Percentiles rank a stretch among this genome's conserved stretches.
phyloP scores from a whole-genome alignment of 1,140 invertebrate species.

The Listronotus bonariensis region DNA sequence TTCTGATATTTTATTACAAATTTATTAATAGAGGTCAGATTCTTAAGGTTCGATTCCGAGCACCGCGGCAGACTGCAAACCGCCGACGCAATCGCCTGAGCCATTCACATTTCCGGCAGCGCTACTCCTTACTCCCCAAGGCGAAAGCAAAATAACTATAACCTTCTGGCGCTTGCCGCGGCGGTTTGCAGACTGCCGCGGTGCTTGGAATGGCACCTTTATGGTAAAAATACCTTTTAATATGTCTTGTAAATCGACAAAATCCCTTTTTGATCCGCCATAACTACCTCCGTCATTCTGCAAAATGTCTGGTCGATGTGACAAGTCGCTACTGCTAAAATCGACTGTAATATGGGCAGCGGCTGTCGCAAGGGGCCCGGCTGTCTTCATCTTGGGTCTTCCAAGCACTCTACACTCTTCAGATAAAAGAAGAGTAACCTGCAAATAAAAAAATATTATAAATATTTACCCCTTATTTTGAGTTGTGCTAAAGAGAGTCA shows the following conservation, averaged over 20 bases:
- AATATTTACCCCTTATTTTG: not conserved
- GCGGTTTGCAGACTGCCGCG: too few relatives aligned
- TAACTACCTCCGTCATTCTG: conserved; percentile 74
- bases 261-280: conserved; percentile 66
- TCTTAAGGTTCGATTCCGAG: too few relatives aligned
- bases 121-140: too few relatives aligned
- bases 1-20: not conserved
- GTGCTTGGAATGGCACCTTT: too few relatives aligned
- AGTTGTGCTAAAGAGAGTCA: too few relatives aligned
- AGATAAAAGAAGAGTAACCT: conserved; percentile 65
- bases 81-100: too few relatives aligned
- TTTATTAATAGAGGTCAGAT: too few relatives aligned
- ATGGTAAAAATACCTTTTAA: conserved; percentile 64
- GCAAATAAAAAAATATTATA: not conserved
- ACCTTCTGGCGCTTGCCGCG: too few relatives aligned
- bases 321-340: conserved; percentile 75
- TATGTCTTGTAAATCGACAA: conserved; percentile 74
- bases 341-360: conserved; percentile 88
- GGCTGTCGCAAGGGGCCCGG: conserved; percentile 73
- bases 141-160: too few relatives aligned
- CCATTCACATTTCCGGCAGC: too few relatives aligned
- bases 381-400: conserved; percentile 58
- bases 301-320: conserved; percentile 79
- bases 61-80: too few relatives aligned
- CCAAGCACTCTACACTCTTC: conserved; percentile 65